phyloP scores from a whole-genome alignment of 2,888 invertebrate species.

The Tortricodes alternella region DNA sequence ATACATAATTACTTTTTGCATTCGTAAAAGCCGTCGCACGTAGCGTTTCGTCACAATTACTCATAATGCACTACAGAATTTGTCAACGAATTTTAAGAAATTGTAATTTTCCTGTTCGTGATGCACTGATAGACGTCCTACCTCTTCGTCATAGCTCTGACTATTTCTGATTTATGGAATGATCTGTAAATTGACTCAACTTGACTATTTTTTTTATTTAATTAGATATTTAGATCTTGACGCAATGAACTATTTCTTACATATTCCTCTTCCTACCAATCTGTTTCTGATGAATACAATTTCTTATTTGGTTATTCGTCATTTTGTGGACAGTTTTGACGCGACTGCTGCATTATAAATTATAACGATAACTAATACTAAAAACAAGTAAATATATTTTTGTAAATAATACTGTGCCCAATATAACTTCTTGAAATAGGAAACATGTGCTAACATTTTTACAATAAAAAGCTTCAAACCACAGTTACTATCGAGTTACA shows the following conservation, averaged over 20 bases:
- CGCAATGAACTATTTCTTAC: too few species aligned
- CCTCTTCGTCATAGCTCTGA: constrained; percentile 9
- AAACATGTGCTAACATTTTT: constrained; percentile 47
- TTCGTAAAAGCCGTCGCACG: constrained; percentile 4
- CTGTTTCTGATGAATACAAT: too few species aligned
- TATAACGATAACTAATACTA: too few species aligned
- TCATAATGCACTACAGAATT: constrained; percentile 3
- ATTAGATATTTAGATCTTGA: too few species aligned
- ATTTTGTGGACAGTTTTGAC: too few species aligned
- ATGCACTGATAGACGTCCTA: not conserved
- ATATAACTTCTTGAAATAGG: constrained; percentile 33
- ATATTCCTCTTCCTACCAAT: too few species aligned
- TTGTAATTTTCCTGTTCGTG: constrained; percentile 29
- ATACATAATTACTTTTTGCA: constrained; percentile 10
- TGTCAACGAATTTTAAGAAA: constrained; percentile 17
- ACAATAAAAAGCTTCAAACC: constrained; percentile 47
- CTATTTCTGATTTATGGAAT: constrained; percentile 11
- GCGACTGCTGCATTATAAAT: too few species aligned
- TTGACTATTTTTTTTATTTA: too few species aligned
- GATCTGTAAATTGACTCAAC: too few species aligned
- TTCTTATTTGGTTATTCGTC: not conserved
- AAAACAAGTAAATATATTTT: too few species aligned
- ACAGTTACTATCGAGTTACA: constrained; percentile 58
- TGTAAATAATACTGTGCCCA: not conserved
- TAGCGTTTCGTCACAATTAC: too few species aligned